A percentile compares a stretch with the other conserved stretches of the same genome.
Conservation (phyloP, 2,797 vertebrate species). For the Lates japonicus region DNA sequence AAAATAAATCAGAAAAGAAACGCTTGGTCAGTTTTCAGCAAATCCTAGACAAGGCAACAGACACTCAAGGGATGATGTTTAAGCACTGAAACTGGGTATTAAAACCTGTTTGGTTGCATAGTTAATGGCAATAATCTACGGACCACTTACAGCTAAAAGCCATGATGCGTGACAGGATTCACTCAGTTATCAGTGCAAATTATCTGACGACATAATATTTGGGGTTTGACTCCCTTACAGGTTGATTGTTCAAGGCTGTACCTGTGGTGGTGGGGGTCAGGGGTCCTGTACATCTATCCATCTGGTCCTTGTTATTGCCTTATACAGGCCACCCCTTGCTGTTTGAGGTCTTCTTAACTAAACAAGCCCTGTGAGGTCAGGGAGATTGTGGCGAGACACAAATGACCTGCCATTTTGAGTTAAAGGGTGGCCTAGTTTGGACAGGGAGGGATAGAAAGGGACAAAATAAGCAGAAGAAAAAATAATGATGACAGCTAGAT, state of each 20-base stretch:
- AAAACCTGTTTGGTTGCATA: not conserved
- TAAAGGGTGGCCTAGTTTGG: constrained; percentile 34
- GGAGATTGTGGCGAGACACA: constrained; percentile 62
- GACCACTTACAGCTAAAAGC: not conserved
- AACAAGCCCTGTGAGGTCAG: constrained; percentile 67
- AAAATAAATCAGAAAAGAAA: constrained; percentile 26
- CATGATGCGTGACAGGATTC: constrained; percentile 1
- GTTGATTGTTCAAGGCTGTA: constrained; percentile 35
- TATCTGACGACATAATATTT: not conserved
- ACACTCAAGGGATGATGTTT: not conserved
- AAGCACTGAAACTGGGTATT: constrained; percentile 2
- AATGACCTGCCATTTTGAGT: constrained; percentile 36
- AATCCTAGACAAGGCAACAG: constrained; percentile 5
- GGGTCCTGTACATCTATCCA: constrained; percentile 56
- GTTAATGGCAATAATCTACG: constrained; percentile 1
- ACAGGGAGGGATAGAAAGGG: not conserved
- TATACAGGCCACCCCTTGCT: constrained; percentile 35
- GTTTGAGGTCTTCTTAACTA: constrained; percentile 57
- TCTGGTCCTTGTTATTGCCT: constrained; percentile 64
- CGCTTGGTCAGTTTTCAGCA: constrained; percentile 2
- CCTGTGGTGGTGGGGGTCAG: constrained; percentile 42
- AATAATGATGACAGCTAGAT: constrained; percentile 9
- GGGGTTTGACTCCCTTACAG: constrained; percentile 26
- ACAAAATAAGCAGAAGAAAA: not conserved
- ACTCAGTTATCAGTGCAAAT: not conserved